These are phyloP conservation scores for Zaprionus lineosus DNA, from an alignment of 2,888 invertebrate genomes.

Conservation along the genomic window DNA sequence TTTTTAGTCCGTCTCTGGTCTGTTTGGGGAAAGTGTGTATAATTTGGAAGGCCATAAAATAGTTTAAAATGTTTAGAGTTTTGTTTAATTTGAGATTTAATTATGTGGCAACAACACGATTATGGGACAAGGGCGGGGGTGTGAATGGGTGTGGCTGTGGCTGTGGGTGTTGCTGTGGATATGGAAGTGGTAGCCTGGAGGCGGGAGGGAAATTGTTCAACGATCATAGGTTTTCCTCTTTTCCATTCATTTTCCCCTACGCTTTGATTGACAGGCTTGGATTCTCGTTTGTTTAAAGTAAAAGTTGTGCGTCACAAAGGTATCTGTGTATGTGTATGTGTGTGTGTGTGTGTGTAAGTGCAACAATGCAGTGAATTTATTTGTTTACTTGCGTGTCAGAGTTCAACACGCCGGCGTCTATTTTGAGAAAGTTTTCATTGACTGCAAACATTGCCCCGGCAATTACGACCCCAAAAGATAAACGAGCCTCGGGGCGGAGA, in stretches of 20 bases:
- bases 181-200: too few relatives aligned
- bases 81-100: conserved; percentile 76
- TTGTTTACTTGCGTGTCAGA: conserved; percentile 72
- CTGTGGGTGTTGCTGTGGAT: too few relatives aligned
- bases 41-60: conserved; percentile 59
- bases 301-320: conserved; percentile 31
- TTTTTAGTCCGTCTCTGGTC: background rate
- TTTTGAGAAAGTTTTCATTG: conserved; percentile 64
- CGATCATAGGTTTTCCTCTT: conserved; percentile 5
- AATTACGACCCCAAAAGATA: conserved; percentile 6
- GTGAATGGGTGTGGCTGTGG: too few relatives aligned
- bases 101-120: conserved; percentile 74
- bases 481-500: background rate
- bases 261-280: conserved; percentile 45
- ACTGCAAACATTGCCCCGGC: conserved; percentile 43
- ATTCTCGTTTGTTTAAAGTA: conserved; percentile 54
- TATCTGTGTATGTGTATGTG: conserved; percentile 18
- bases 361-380: conserved; percentile 63
- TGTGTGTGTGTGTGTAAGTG: conserved; percentile 35
- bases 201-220: too few relatives aligned
- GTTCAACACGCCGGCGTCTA: conserved; percentile 68
- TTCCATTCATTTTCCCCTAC: conserved; percentile 16
- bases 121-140: too few relatives aligned
- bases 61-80: conserved; percentile 70
- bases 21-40: background rate